Percentiles rank a stretch among this genome's conserved stretches.
phyloP scores from a whole-genome alignment of 2,113 vertebrate species.

The Bubo blakistoni region DNA sequence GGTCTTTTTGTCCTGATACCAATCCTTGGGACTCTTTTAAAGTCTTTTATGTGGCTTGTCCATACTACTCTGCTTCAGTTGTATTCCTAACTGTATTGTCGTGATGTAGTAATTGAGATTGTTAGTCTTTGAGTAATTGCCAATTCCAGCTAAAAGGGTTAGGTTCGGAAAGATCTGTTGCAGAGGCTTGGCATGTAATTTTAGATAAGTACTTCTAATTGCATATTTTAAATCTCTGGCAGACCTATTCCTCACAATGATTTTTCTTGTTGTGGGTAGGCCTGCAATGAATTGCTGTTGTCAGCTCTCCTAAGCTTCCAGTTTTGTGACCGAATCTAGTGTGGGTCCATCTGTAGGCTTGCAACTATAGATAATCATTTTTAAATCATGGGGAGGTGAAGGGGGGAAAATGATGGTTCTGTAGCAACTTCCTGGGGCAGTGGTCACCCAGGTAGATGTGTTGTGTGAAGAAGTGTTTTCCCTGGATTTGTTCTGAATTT shows the following conservation, averaged over 20 bases:
- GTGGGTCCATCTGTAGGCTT: background rate
- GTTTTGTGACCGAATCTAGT: background rate
- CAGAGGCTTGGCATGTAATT: background rate
- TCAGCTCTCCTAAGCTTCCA: background rate
- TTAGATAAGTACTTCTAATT: constrained; percentile 22
- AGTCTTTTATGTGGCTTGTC: background rate
- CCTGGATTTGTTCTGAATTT: background rate
- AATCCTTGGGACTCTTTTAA: background rate
- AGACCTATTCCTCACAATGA: background rate
- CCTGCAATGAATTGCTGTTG: background rate
- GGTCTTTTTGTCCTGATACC: background rate
- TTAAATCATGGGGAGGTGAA: background rate
- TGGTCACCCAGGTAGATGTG: background rate
- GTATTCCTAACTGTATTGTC: background rate
- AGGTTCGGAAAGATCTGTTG: background rate
- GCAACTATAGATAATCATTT: background rate
- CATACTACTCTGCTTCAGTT: background rate
- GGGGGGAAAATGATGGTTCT: background rate
- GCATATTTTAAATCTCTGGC: background rate
- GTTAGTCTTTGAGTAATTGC: background rate
- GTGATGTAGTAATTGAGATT: background rate
- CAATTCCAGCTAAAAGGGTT: background rate
- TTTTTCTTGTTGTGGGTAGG: background rate
- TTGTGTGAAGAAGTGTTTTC: background rate
- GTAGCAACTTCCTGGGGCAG: background rate